Conservation (phyloP, 2,113 vertebrate species). For the Chelonoidis abingdonii region DNA sequence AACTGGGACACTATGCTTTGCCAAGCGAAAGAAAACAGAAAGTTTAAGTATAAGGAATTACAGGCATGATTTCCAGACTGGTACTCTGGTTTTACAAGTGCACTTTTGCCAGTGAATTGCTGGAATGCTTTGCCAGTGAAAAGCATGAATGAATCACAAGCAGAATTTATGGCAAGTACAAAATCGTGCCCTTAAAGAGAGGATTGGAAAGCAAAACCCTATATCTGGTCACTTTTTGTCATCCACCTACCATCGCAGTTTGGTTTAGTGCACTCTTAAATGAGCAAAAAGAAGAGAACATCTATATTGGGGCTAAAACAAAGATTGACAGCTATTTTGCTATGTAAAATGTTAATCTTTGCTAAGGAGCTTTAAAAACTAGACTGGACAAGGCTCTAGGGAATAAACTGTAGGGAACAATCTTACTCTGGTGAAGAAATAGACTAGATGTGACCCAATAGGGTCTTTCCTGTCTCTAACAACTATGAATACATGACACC, state of each 20-base stretch:
- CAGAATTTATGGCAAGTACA: not conserved
- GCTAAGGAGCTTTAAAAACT: conserved; percentile 46
- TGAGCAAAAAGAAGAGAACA: not conserved
- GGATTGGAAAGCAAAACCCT: accelerated
- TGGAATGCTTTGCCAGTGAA: not conserved
- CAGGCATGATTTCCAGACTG: not conserved
- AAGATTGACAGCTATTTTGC: not conserved
- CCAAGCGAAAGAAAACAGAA: not conserved
- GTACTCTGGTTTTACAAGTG: not conserved
- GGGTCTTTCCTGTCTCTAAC: not conserved
- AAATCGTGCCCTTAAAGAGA: accelerated
- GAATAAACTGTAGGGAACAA: conserved; percentile 12
- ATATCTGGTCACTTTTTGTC: not conserved
- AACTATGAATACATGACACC: no score
- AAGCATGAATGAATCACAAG: not conserved
- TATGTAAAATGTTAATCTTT: conserved; percentile 45
- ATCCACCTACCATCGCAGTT: accelerated
- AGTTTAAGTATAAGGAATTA: not conserved
- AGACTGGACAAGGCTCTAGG: not conserved
- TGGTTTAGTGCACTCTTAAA: not conserved
- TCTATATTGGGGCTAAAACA: not conserved
- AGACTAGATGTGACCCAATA: not conserved
- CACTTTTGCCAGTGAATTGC: not conserved
- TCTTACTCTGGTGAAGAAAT: not conserved
- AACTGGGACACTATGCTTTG: no score